Evolutionary conservation across 1,140 invertebrate genomes (phyloP).

Genomic region (Campoletis sonorensis): DNA sequence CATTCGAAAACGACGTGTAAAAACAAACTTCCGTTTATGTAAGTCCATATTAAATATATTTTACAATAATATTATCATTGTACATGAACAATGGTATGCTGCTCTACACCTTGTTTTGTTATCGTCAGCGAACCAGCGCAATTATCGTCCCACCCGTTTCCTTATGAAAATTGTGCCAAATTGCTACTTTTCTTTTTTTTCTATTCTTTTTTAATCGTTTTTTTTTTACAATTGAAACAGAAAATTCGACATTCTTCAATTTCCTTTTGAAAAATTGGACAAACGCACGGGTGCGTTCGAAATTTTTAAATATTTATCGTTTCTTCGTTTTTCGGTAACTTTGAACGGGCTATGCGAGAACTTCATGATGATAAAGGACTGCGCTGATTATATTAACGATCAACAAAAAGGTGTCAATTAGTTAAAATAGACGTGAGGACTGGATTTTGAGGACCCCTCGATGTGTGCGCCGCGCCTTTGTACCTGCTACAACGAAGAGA

Average conservation of each 20-base stretch:
- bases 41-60: slow-evolving; percentile 76
- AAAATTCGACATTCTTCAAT: background rate
- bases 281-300: background rate
- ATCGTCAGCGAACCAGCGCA: slow-evolving; percentile 64
- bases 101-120: slow-evolving; percentile 67
- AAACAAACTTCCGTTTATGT: slow-evolving; percentile 55
- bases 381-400: slow-evolving; percentile 68
- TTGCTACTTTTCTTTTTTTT: background rate
- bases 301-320: too few species aligned
- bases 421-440: slow-evolving; percentile 71
- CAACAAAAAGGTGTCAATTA: slow-evolving; percentile 70
- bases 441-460: slow-evolving; percentile 65
- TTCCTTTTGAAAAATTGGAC: background rate
- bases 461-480: slow-evolving; percentile 67
- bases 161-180: slow-evolving; percentile 43
- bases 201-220: background rate
- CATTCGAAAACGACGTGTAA: slow-evolving; percentile 29
- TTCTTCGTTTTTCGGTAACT: too few species aligned
- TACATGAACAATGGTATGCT: slow-evolving; percentile 75
- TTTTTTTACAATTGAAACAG: background rate
- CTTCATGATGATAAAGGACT: slow-evolving; percentile 40
- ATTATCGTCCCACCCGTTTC: background rate
- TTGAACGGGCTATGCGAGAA: slow-evolving; percentile 5
- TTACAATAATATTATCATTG: slow-evolving; percentile 76
- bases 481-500: slow-evolving; percentile 61